A percentile compares a stretch with the other conserved stretches of the same genome.
Conservation (phyloP, 2,113 vertebrate species). For the Gymnobelideus leadbeateri region DNA sequence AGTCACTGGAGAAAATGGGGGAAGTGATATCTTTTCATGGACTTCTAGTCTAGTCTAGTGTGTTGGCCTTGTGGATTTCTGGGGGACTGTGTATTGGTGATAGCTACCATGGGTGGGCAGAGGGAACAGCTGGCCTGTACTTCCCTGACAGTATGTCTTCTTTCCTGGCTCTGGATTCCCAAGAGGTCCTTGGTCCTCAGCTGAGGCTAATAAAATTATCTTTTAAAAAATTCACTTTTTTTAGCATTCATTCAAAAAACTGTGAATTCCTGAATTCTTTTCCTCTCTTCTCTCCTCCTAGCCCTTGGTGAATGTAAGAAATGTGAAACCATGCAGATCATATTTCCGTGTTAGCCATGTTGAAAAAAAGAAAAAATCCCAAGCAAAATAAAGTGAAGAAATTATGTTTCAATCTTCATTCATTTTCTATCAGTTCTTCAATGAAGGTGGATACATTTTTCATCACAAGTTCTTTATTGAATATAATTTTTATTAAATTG, state of each 20-base stretch:
- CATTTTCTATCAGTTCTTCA: neutral
- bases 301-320: neutral
- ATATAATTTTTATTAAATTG: neutral
- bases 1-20: slow-evolving; percentile 34
- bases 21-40: neutral
- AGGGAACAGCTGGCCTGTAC: slow-evolving; percentile 8
- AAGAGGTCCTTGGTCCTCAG: slow-evolving; percentile 48
- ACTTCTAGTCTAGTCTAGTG: neutral
- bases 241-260: neutral
- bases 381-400: neutral
- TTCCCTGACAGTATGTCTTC: neutral
- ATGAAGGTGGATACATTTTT: neutral
- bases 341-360: neutral
- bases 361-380: neutral
- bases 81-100: neutral
- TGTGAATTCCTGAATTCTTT: neutral
- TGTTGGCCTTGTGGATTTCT: slow-evolving; percentile 47
- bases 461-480: neutral
- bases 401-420: neutral
- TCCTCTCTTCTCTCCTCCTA: neutral
- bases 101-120: neutral
- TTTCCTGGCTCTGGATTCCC: neutral
- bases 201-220: slow-evolving; percentile 74
- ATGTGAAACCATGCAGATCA: neutral
- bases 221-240: slow-evolving; percentile 40